phyloP scores from a whole-genome alignment of 2,888 invertebrate species.

The Phlogophora meticulosa region DNA sequence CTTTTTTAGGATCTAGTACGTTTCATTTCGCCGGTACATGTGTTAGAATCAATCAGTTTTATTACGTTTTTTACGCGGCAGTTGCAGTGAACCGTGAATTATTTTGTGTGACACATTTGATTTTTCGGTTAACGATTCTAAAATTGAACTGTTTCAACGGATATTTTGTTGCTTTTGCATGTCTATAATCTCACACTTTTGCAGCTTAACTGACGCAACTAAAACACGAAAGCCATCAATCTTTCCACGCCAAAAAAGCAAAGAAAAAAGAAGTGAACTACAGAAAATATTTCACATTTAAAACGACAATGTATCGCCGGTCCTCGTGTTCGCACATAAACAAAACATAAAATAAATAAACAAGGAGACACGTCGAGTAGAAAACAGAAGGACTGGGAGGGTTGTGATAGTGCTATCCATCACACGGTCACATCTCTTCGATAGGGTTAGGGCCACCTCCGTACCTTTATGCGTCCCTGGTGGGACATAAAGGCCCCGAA shows the following conservation, averaged over 20 bases:
- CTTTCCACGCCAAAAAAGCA: slow-evolving; percentile 32
- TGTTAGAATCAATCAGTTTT: slow-evolving; percentile 50
- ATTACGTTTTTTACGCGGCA: slow-evolving; percentile 25
- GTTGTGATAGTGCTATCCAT: slow-evolving; percentile 89
- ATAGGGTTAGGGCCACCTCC: slow-evolving; percentile 90
- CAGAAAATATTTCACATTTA: slow-evolving; percentile 68
- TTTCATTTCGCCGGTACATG: slow-evolving; percentile 38
- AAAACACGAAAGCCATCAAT: slow-evolving; percentile 55
- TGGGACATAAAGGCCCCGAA: slow-evolving; percentile 87
- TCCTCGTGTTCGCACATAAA: slow-evolving; percentile 85
- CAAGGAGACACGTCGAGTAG: slow-evolving; percentile 80
- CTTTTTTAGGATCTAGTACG: slow-evolving; percentile 51
- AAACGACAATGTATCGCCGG: slow-evolving; percentile 63
- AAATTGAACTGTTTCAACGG: slow-evolving; percentile 18
- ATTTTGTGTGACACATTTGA: slow-evolving; percentile 36
- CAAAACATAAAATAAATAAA: slow-evolving; percentile 88
- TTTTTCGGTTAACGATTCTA: slow-evolving; percentile 24
- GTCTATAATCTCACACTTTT: slow-evolving; percentile 35
- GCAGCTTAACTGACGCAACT: slow-evolving; percentile 49
- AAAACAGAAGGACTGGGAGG: slow-evolving; percentile 85
- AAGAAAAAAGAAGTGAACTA: slow-evolving; percentile 61
- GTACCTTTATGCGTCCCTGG: slow-evolving; percentile 90
- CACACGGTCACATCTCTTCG: slow-evolving; percentile 89
- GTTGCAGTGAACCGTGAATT: slow-evolving; percentile 36
- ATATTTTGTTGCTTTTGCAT: slow-evolving; percentile 21